Base-by-base conservation (phyloP, 2,888 invertebrate genomes). In the Galerucella nymphaeae region DNA sequence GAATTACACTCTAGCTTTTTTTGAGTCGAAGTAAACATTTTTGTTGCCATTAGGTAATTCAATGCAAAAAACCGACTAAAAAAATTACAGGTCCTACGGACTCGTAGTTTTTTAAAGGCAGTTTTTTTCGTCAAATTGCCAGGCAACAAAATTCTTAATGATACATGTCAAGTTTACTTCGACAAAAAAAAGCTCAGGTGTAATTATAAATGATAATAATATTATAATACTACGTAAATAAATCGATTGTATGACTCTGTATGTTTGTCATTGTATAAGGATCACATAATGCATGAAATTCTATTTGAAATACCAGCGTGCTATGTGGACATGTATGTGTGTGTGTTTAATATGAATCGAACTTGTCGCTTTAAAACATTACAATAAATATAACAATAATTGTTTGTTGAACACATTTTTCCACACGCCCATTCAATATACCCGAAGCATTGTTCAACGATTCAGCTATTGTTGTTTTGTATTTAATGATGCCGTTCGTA, bases 341-440 rank as follows among this genome's bases (percentile, higher is more conserved):
- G 67, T 59, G 67, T 67, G n/a, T n/a, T 59, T 59, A 67, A 67
- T 20, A 20, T 67, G 59, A 67, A 67, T 67, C 50, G 48, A 66
- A 67, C 67, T 67, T 67, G 67, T 67, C 50, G 67, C 59, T n/a
- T 67, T 67, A 45, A 65, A 67, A 59, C 67, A 67, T 67, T 67
- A 67, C 67, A 67, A 67, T 67, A 67, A 67, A 67, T 67, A 67
- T 67, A 59, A 30, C 48, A 50, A 59, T 59, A 67, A 67, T 67
- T 67, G 67, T 67, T 67, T 67, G 67, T 59, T 67, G 59, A 67
- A 67, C 67, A 59, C n/a, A 67, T 67, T 67, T 67, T 67, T 66
- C 18, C 38, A 48, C 67, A 59, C 67, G 67, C 67, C 67, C 67
- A 67, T 67, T 67, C 67, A 41, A 67, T 67, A 67, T 67, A 50